Evolutionary conservation across 2,888 invertebrate genomes (phyloP).

Genomic region (Drosophila sordidapex): DNA sequence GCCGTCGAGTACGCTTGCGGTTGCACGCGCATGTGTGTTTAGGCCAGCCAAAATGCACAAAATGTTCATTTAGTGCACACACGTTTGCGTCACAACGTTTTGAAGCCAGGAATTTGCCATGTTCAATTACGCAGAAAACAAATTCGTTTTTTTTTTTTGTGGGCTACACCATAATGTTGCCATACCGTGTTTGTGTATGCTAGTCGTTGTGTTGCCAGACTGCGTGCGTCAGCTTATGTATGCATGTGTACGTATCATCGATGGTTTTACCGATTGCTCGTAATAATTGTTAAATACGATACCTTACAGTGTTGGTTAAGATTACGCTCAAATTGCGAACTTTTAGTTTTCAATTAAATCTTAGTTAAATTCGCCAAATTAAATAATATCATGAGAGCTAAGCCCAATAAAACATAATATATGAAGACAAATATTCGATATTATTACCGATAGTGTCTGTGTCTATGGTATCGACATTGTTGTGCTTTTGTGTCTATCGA

Average conservation of each 20-base stretch:
- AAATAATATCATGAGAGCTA: background rate
- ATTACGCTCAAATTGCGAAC: background rate
- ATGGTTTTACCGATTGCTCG: background rate
- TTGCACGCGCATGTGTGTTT: constrained; percentile 18
- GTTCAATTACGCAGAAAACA: constrained; percentile 60
- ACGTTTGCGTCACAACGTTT: constrained; percentile 8
- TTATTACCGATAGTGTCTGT: constrained; percentile 3
- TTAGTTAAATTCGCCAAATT: background rate
- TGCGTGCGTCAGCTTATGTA: background rate
- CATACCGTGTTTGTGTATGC: constrained; percentile 63
- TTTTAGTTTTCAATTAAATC: background rate
- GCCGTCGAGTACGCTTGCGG: constrained; percentile 87
- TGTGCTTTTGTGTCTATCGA: constrained; percentile 6
- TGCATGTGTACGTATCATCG: background rate
- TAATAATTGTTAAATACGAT: background rate
- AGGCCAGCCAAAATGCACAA: constrained; percentile 51
- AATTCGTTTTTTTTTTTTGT: constrained; percentile 49
- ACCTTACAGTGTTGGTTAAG: background rate
- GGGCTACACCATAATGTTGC: constrained; percentile 42
- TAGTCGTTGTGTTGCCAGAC: constrained; percentile 40
- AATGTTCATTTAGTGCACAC: constrained; percentile 22
- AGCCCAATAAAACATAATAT: background rate
- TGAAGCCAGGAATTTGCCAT: constrained; percentile 25
- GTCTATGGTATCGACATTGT: constrained; percentile 2
- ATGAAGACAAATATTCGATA: background rate